phyloP scores from a whole-genome alignment of 2,113 vertebrate genomes.

The Pipra filicauda region DNA sequence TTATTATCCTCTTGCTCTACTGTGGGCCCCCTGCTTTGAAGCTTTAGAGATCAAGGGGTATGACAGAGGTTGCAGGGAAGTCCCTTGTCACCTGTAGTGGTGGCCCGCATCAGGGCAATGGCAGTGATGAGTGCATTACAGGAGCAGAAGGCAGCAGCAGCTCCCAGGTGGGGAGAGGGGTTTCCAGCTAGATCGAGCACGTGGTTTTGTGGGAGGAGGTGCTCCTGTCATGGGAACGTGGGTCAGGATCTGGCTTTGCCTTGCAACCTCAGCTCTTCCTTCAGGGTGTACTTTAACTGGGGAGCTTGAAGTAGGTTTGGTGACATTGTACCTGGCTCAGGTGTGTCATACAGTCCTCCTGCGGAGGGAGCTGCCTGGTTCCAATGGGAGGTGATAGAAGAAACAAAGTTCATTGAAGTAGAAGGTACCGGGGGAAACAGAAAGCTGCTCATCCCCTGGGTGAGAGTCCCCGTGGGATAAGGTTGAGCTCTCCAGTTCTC shows the following conservation, averaged over 20 bases:
- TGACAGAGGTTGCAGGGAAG: not conserved
- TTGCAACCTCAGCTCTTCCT: not conserved
- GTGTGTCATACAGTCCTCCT: not conserved
- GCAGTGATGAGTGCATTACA: not conserved
- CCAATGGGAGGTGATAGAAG: not conserved
- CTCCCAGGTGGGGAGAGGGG: not conserved
- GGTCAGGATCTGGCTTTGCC: not conserved
- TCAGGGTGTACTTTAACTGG: not conserved
- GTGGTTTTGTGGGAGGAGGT: not conserved
- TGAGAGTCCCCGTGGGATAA: not conserved
- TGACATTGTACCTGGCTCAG: not conserved
- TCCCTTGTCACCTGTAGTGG: not conserved
- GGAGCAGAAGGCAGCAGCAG: not conserved
- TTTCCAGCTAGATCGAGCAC: not conserved
- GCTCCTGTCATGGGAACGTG: not conserved
- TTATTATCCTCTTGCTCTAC: not conserved
- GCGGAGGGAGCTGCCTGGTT: not conserved
- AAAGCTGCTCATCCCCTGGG: not conserved
- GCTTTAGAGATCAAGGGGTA: not conserved
- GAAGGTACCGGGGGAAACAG: not conserved
- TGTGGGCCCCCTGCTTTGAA: not conserved
- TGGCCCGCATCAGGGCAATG: not conserved
- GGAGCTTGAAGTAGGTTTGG: not conserved
- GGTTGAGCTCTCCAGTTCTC: not conserved
- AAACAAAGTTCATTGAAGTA: not conserved